Conservation (phyloP, 2,113 vertebrate genomes). For the Larimichthys crocea region DNA sequence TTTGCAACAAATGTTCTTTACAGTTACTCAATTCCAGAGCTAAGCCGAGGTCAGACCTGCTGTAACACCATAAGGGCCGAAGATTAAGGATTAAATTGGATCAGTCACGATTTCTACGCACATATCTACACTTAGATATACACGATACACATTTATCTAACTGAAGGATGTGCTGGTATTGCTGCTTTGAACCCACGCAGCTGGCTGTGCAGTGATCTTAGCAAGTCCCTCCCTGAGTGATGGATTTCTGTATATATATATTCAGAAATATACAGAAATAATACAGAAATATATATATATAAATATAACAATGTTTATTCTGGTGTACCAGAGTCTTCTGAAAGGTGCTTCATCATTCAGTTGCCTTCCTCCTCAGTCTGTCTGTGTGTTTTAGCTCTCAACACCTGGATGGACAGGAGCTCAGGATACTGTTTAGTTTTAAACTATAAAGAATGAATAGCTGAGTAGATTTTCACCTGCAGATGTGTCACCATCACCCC, state of each 20-base stretch:
- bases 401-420: slow-evolving; percentile 7
- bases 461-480: background rate
- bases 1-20: slow-evolving; percentile 8
- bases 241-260: background rate
- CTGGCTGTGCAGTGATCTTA: background rate
- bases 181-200: background rate
- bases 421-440: slow-evolving; percentile 29
- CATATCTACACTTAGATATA: background rate
- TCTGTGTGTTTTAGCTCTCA: slow-evolving; percentile 22
- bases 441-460: background rate
- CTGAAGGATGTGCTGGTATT: slow-evolving; percentile 40
- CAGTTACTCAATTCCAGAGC: slow-evolving; percentile 19
- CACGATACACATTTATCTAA: slow-evolving; percentile 3
- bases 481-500: background rate
- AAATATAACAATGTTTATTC: background rate
- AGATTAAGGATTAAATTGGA: background rate
- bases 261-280: no score
- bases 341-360: slow-evolving; percentile 66
- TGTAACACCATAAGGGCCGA: slow-evolving; percentile 15
- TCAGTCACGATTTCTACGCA: background rate
- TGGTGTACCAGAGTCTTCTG: slow-evolving; percentile 17
- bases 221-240: background rate
- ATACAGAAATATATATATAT: no score
- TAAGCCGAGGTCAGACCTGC: slow-evolving; percentile 19
- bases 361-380: slow-evolving; percentile 56